Conservation (phyloP, 2,797 vertebrate species). For the Amniataba percoides region DNA sequence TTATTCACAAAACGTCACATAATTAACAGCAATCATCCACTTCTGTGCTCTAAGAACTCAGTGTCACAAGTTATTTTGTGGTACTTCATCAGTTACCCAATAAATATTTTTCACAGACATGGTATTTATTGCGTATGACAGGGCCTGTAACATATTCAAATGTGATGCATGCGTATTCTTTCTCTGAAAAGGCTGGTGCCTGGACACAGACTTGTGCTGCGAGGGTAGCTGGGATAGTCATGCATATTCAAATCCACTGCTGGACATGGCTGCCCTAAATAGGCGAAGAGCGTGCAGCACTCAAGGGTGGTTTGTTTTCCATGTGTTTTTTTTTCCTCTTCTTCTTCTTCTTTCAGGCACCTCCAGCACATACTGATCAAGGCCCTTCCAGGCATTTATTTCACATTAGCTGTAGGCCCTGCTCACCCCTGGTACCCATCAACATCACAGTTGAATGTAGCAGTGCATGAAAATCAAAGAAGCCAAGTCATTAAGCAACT, state of each 20-base stretch:
- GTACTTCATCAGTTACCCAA: slow-evolving; percentile 60
- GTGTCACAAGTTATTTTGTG: slow-evolving; percentile 47
- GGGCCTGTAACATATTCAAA: slow-evolving; percentile 85
- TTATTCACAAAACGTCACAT: slow-evolving; percentile 22
- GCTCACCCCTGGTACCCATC: slow-evolving; percentile 64
- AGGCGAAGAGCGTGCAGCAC: slow-evolving; percentile 83
- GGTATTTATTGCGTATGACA: slow-evolving; percentile 81
- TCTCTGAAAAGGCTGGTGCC: slow-evolving; percentile 70
- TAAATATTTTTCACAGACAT: slow-evolving; percentile 66
- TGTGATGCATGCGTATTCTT: slow-evolving; percentile 80
- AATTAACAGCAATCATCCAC: slow-evolving; percentile 37
- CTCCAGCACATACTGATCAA: slow-evolving; percentile 77
- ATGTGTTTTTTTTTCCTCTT: slow-evolving; percentile 56
- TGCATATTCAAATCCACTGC: slow-evolving; percentile 90
- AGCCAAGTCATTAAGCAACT: slow-evolving; percentile 63
- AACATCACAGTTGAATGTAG: slow-evolving; percentile 69
- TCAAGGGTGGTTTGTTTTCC: slow-evolving; percentile 81
- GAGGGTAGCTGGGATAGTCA: slow-evolving; percentile 84
- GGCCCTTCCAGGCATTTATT: slow-evolving; percentile 75
- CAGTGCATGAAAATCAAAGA: slow-evolving; percentile 69
- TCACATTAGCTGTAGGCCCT: slow-evolving; percentile 71
- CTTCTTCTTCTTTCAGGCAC: slow-evolving; percentile 65
- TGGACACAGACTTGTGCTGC: slow-evolving; percentile 76
- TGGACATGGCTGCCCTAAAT: slow-evolving; percentile 88
- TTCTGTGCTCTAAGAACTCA: slow-evolving; percentile 32